Conservation (phyloP, 92 coral and sea anemone species). For the Galaxea fascicularis region DNA sequence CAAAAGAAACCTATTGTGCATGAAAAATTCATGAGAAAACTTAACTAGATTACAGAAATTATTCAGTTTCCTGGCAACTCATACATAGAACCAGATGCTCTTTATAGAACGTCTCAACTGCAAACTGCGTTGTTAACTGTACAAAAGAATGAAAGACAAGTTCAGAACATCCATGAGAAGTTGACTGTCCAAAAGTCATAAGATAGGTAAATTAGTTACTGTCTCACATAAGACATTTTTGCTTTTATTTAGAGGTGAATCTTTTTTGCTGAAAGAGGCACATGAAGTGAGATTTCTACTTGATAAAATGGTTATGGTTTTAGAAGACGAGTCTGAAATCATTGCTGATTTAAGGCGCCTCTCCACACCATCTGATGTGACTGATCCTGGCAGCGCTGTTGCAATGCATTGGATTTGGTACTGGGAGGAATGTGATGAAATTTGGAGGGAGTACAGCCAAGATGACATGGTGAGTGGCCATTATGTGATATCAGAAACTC, state of each 20-base stretch:
- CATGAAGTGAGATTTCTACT: neutral
- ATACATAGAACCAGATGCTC: too few relatives aligned
- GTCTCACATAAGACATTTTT: neutral
- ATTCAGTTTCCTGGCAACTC: too few relatives aligned
- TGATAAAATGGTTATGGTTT: neutral
- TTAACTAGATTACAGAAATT: too few relatives aligned
- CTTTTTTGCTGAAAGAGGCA: neutral
- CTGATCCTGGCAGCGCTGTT: constrained; percentile 2
- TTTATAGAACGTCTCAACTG: too few relatives aligned
- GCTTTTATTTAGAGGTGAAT: neutral
- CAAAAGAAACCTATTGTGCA: too few relatives aligned
- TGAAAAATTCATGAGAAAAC: too few relatives aligned
- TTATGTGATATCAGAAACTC: neutral
- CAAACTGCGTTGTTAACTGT: constrained; percentile 41
- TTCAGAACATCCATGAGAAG: neutral
- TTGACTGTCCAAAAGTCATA: neutral
- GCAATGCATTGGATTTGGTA: constrained; percentile 51
- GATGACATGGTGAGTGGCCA: constrained; percentile 13
- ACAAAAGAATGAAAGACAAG: neutral
- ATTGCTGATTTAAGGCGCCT: constrained; percentile 9
- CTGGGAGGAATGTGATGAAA: constrained; percentile 31
- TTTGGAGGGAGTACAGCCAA: constrained; percentile 16
- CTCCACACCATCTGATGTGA: constrained; percentile 8
- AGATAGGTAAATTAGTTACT: too few relatives aligned
- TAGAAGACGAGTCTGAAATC: neutral